These are phyloP conservation scores for Trachelus troglodyta DNA, from an alignment of 2,888 invertebrate genomes.

Conservation along the genomic window DNA sequence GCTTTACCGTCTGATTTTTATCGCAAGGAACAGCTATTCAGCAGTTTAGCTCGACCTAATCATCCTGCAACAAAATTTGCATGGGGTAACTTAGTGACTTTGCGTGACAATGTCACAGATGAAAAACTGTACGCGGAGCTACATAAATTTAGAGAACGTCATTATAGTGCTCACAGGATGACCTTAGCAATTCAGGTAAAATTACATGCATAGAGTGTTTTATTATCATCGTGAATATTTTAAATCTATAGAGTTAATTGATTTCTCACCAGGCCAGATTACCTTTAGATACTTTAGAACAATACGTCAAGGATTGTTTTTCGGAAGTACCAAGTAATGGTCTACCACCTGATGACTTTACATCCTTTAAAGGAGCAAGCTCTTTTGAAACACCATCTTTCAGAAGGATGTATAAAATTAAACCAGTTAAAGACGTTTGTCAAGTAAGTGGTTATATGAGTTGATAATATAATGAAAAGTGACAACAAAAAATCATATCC, in stretches of 20 bases:
- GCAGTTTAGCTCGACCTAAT: constrained; percentile 74
- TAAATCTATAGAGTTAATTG: neutral
- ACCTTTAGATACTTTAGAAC: constrained; percentile 74
- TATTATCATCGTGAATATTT: neutral
- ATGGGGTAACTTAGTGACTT: constrained; percentile 85
- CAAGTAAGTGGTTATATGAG: constrained; percentile 67
- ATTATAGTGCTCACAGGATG: constrained; percentile 91
- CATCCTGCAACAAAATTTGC: constrained; percentile 85
- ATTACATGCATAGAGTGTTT: constrained; percentile 24
- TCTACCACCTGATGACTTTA: constrained; percentile 74
- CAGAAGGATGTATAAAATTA: constrained; percentile 78
- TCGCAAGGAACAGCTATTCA: constrained; percentile 82
- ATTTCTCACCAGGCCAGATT: constrained; percentile 68
- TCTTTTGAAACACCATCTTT: constrained; percentile 75
- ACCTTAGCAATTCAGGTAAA: constrained; percentile 83
- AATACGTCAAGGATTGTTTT: constrained; percentile 76
- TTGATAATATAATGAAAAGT: constrained; percentile 2
- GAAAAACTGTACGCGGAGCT: constrained; percentile 76
- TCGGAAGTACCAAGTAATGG: constrained; percentile 77
- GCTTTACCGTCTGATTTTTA: constrained; percentile 79
- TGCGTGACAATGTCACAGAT: constrained; percentile 76
- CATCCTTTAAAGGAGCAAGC: constrained; percentile 65
- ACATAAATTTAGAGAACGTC: constrained; percentile 79
- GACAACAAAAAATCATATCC: constrained; percentile 5
- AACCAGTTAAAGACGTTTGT: constrained; percentile 79